phyloP scores from a whole-genome alignment of 2,113 vertebrate species.

The Argyrosomus japonicus region DNA sequence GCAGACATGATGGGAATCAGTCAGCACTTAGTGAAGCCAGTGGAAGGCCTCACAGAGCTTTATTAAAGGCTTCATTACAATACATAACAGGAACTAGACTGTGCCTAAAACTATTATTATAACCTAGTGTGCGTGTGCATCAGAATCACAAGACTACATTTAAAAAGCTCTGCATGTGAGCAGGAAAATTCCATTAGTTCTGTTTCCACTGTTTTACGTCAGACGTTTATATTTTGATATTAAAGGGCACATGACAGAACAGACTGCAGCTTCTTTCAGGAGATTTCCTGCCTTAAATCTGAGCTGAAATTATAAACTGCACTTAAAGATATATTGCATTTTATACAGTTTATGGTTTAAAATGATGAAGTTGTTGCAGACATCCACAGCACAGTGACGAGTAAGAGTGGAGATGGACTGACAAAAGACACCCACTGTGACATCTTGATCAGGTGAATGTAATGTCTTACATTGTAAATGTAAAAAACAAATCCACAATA shows the following conservation, averaged over 20 bases:
- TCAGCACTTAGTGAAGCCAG: neutral
- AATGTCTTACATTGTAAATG: too few species aligned
- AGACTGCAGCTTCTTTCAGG: neutral
- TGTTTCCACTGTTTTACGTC: neutral
- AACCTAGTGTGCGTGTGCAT: neutral
- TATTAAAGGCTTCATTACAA: constrained; percentile 34
- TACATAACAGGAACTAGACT: constrained; percentile 26
- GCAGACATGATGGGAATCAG: constrained; percentile 8
- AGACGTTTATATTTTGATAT: neutral
- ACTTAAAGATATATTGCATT: neutral
- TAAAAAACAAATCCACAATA: neutral
- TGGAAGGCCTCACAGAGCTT: neutral
- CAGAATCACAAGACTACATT: constrained; percentile 18
- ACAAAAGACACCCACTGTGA: too few species aligned
- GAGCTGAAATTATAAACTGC: neutral
- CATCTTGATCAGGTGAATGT: too few species aligned
- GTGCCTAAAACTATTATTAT: constrained; percentile 33
- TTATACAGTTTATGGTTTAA: neutral
- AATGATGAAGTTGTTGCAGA: neutral
- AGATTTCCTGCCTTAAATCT: neutral
- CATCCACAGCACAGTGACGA: too few species aligned
- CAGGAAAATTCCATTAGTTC: neutral
- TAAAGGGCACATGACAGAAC: neutral
- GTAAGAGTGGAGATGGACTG: too few species aligned
- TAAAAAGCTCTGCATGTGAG: constrained; percentile 1